A percentile compares a stretch with the other conserved stretches of the same genome.
These are phyloP conservation scores for Parnassius glacialis DNA, from an alignment of 2,888 invertebrate species.

Conservation along the genomic window DNA sequence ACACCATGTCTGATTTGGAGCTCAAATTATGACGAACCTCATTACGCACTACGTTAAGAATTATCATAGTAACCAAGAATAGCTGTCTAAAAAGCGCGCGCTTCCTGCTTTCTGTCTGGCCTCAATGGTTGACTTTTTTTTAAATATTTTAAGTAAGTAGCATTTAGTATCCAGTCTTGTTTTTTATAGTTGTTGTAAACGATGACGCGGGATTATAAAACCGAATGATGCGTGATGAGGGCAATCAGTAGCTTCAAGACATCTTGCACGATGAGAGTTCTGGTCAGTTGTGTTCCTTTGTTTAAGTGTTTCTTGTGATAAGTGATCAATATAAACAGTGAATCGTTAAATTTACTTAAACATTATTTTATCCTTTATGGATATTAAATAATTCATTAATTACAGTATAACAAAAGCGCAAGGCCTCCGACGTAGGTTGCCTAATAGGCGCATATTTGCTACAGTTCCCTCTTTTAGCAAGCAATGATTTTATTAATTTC, in stretches of 20 bases:
- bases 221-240: conserved; percentile 43
- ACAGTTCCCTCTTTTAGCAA: too few relatives aligned
- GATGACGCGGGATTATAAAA: conserved; percentile 58
- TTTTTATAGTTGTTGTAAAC: conserved; percentile 38
- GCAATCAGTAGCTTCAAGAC: conserved; percentile 66
- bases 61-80: conserved; percentile 32
- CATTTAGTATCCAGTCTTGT: conserved; percentile 45
- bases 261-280: conserved; percentile 65
- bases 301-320: too few relatives aligned
- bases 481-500: too few relatives aligned
- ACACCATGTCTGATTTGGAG: background rate
- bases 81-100: conserved; percentile 58
- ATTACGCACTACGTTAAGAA: conserved; percentile 9
- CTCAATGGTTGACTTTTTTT: conserved; percentile 36
- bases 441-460: too few relatives aligned
- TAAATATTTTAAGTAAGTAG: conserved; percentile 38
- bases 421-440: too few relatives aligned
- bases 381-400: too few relatives aligned
- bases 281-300: conserved; percentile 52
- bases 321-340: conserved; percentile 5
- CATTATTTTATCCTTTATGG: too few relatives aligned
- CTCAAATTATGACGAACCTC: conserved; percentile 15
- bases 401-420: too few relatives aligned
- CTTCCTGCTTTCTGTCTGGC: conserved; percentile 73
- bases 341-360: background rate